Percentiles rank a stretch among this genome's conserved stretches.
Conservation (phyloP, 2,113 vertebrate genomes). For the Lycaon pictus region DNA sequence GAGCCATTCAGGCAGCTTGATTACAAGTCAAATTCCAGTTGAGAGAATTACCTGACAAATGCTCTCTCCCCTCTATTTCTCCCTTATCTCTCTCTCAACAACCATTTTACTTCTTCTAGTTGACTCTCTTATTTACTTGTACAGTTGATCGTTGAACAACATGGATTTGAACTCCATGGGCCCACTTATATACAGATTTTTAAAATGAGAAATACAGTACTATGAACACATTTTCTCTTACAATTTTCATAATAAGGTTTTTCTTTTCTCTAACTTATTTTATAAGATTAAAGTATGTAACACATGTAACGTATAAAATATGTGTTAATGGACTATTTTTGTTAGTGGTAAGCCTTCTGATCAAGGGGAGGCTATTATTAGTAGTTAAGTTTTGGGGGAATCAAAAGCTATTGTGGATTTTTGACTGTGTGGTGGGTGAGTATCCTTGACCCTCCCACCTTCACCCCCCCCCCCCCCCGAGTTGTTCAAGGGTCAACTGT, state of each 20-base stretch:
- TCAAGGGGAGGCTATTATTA: not conserved
- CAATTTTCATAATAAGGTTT: not conserved
- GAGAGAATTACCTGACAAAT: not conserved
- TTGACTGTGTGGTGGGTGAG: not conserved
- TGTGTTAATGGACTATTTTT: not conserved
- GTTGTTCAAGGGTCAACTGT: not conserved
- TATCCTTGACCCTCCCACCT: no score
- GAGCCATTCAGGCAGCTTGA: not conserved
- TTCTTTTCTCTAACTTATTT: not conserved
- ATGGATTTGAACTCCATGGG: not conserved
- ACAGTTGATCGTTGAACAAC: not conserved
- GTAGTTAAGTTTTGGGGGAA: not conserved
- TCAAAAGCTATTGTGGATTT: not conserved
- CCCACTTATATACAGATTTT: not conserved
- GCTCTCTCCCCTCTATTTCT: not conserved
- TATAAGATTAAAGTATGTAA: not conserved
- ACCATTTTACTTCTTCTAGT: not conserved
- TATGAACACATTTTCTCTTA: not conserved
- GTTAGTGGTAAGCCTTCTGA: not conserved
- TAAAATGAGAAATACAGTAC: not conserved
- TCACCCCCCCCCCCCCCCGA: fast-evolving
- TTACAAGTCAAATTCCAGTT: not conserved
- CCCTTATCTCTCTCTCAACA: not conserved
- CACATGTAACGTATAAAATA: not conserved
- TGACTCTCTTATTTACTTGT: not conserved